These are phyloP conservation scores for Ochlodes sylvanus DNA, from an alignment of 2,888 invertebrate species.

Conservation along the genomic window DNA sequence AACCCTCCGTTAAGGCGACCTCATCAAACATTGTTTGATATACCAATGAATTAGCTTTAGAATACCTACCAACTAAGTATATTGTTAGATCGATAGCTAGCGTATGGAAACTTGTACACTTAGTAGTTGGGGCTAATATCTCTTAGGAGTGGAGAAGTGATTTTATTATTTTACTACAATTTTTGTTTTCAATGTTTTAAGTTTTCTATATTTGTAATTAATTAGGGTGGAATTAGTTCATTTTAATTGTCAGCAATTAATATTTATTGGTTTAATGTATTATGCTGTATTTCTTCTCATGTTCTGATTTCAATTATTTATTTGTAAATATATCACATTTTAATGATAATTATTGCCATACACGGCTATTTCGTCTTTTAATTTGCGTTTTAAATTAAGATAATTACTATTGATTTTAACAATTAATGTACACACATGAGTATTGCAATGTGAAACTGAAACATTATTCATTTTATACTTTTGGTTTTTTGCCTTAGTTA, in stretches of 20 bases:
- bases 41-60: slow-evolving; percentile 9
- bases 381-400: slow-evolving; percentile 19
- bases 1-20: not conserved
- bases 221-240: not conserved
- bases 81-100: slow-evolving; percentile 1
- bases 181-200: not conserved
- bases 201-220: not conserved
- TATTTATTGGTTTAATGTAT: slow-evolving; percentile 2
- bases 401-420: not conserved
- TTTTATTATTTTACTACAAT: not conserved
- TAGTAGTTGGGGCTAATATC: not conserved
- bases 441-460: not conserved
- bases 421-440: not conserved
- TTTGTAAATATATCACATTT: slow-evolving; percentile 34
- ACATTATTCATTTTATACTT: not conserved
- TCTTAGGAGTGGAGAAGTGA: not conserved
- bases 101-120: not conserved
- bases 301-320: slow-evolving; percentile 28
- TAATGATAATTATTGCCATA: slow-evolving; percentile 31
- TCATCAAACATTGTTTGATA: slow-evolving; percentile 8
- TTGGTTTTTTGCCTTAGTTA: not conserved
- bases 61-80: slow-evolving; percentile 4
- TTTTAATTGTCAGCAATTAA: slow-evolving; percentile 9
- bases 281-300: slow-evolving; percentile 13
- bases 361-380: slow-evolving; percentile 24